Percentiles rank a stretch among this genome's conserved stretches.
phyloP scores from a whole-genome alignment of 2,797 vertebrate genomes.

The Syngnathus rostellatus region DNA sequence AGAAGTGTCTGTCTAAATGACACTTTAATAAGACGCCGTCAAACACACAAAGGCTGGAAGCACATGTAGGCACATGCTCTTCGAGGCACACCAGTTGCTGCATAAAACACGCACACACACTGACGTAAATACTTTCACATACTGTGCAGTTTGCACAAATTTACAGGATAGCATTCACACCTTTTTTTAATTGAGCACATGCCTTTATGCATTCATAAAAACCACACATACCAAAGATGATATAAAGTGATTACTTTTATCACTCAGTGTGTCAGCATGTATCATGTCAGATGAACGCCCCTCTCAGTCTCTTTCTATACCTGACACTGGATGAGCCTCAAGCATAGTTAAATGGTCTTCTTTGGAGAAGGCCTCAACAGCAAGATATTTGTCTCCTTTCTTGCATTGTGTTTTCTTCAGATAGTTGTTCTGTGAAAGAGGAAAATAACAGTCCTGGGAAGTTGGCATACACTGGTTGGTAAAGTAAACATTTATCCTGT shows the following conservation, averaged over 20 bases:
- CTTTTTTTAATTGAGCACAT: not conserved
- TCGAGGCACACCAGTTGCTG: constrained; percentile 26
- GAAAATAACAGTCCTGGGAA: not conserved
- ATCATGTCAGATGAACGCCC: constrained; percentile 60
- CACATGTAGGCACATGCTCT: constrained; percentile 51
- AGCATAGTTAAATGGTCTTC: constrained; percentile 61
- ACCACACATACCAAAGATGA: constrained; percentile 44
- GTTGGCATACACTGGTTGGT: not conserved
- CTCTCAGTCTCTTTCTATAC: constrained; percentile 33
- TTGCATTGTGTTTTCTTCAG: constrained; percentile 12
- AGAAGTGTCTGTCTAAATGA: constrained; percentile 70
- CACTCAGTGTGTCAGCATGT: constrained; percentile 60
- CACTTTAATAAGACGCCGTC: constrained; percentile 72
- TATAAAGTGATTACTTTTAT: constrained; percentile 63
- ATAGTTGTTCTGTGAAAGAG: constrained; percentile 8
- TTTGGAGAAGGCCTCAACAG: constrained; percentile 51
- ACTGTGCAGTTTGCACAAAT: not conserved
- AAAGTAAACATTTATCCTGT: not conserved
- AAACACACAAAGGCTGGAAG: constrained; percentile 58
- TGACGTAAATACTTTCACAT: not conserved
- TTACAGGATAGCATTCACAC: constrained; percentile 24
- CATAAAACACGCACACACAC: constrained; percentile 12
- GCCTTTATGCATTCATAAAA: constrained; percentile 20
- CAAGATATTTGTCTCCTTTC: constrained; percentile 49
- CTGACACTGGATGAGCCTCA: constrained; percentile 47